Evolutionary conservation across 2,113 vertebrate genomes (phyloP), one percentile per base, ranked within the genome.

Genomic region (Otolemur garnettii): DNA sequence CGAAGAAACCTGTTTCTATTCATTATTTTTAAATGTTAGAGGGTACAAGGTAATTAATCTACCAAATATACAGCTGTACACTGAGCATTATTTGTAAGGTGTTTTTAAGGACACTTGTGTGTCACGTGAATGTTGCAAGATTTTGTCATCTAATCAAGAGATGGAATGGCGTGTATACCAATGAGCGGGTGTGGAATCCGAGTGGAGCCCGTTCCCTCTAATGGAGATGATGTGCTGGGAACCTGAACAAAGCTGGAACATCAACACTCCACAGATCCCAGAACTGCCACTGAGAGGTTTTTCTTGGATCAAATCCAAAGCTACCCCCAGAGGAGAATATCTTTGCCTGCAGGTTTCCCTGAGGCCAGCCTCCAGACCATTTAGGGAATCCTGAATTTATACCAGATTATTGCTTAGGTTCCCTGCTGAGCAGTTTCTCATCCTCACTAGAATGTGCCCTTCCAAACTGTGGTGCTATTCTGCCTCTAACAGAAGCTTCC

Each of bases 21-120:
- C 11, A 18, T 62, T 93, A 84, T 30, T 93, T 90, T 50, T 19
- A 93, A 93, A 91, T 55, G 33, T 71, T 79, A 85, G 77, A 35
- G 30, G 42, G 15, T 71, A 2, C n/a, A 92, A 38, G 22, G 5
- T 64, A 24, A 82, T 38, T 59, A 69, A 62, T 62, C 50, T 60
- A 81, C 55, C 53, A 81, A 78, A 78, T 9, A 92, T 21, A 80
- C 7, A 91, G 24, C 66, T 92, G 13, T n/a, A 80, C 60, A 66
- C 18, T 28, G n/a, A 83, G 13, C 14, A 60, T 57, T 64, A 60
- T 19, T 66, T 85, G 14, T 72, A 90, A 91, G 22, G 30, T 14
- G 0, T 55, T 83, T 66, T 88, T 85, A 79, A 84, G 30, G 62
- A 45, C 91, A 94, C 83, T 42, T 18, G 38, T 5, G 7, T 35